Percentiles rank a stretch among this genome's conserved stretches.
Evolutionary conservation across 92 coral and sea anemone genomes (phyloP).

Genomic region (Metridium senile): DNA sequence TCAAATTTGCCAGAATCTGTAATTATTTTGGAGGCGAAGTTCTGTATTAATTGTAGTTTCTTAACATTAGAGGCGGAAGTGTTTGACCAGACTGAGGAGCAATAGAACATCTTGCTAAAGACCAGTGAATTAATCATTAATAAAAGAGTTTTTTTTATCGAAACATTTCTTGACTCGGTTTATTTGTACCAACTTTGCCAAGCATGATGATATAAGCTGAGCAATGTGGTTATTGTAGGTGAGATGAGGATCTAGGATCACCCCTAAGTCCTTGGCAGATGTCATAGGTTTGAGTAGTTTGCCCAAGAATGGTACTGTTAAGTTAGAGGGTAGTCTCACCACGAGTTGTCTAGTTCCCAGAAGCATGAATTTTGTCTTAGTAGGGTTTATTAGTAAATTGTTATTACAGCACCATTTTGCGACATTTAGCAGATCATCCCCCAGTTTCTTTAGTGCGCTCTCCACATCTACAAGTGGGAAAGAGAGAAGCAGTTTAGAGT

Average conservation of each 20-base stretch:
- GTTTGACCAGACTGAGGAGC: conserved; percentile 21
- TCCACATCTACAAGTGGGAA: conserved; percentile 6
- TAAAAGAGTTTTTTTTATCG: not conserved
- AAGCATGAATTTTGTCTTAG: not conserved
- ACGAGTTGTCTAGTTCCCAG: conserved; percentile 5
- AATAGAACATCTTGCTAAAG: not conserved
- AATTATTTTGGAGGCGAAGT: conserved; percentile 11
- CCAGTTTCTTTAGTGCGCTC: not conserved
- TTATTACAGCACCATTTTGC: no score
- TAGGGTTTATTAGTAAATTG: no score
- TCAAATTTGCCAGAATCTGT: conserved; percentile 9
- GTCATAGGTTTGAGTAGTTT: no score
- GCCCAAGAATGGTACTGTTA: not conserved
- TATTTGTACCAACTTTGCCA: not conserved
- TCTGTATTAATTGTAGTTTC: conserved; percentile 6
- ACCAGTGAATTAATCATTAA: not conserved
- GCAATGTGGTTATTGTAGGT: no score
- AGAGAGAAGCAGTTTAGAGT: conserved; percentile 36
- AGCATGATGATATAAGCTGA: not conserved
- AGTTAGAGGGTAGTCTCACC: not conserved
- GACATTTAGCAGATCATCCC: not conserved
- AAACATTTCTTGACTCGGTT: not conserved
- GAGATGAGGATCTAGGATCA: conserved; percentile 1
- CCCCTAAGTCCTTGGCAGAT: not conserved
- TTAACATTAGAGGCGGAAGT: conserved; percentile 12